Evolutionary conservation across 2,797 vertebrate genomes (phyloP).

Genomic region (Cirrhinus mrigala): DNA sequence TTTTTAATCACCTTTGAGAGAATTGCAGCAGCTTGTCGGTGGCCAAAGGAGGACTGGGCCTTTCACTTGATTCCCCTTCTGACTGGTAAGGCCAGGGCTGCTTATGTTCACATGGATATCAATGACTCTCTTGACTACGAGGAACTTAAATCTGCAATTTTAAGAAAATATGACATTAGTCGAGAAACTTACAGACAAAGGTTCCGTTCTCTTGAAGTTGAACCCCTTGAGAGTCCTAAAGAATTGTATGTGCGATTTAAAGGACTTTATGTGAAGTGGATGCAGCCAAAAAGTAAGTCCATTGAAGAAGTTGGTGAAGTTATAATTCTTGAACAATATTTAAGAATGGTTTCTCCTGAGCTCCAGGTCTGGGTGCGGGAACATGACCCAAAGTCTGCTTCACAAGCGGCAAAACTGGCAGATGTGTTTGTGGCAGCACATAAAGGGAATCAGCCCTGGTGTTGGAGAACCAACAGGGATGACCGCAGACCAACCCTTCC

Average conservation of each 20-base stretch:
- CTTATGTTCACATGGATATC: slow-evolving; percentile 19
- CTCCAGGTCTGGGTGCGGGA: not conserved
- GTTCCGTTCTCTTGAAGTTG: too few species aligned
- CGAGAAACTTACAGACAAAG: too few species aligned
- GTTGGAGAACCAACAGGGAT: not conserved
- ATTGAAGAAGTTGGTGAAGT: too few species aligned
- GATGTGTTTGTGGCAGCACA: not conserved
- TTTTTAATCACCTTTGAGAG: slow-evolving; percentile 36
- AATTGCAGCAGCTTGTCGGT: slow-evolving; percentile 8
- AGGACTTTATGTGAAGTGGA: too few species aligned
- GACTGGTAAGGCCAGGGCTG: not conserved
- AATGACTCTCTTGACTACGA: not conserved
- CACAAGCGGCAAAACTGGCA: not conserved
- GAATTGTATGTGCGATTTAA: too few species aligned
- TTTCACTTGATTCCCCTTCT: slow-evolving; percentile 9
- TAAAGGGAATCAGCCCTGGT: not conserved
- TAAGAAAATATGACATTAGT: too few species aligned
- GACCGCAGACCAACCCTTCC: not conserved
- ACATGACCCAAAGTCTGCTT: not conserved
- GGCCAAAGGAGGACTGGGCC: slow-evolving; percentile 10
- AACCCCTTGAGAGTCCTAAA: too few species aligned
- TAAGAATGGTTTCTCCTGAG: not conserved
- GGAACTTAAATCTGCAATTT: not conserved
- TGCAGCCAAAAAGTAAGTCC: too few species aligned
- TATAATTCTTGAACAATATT: too few species aligned